Conservation (phyloP, 1,140 invertebrate species). For the Drosophila ercepeae region DNA sequence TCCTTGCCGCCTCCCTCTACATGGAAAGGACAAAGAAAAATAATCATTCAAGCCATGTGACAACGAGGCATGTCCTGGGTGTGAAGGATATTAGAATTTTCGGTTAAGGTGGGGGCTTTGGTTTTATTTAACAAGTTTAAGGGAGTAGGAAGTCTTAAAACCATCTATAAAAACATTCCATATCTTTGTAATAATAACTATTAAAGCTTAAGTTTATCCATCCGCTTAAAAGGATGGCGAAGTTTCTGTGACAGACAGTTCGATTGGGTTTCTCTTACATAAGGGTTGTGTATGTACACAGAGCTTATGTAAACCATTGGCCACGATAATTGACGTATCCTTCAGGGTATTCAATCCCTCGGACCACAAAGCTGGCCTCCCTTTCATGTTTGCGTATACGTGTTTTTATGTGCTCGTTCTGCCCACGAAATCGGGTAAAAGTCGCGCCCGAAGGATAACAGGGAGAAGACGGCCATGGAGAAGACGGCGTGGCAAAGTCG, state of each 20-base stretch:
- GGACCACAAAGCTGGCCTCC: conserved; percentile 11
- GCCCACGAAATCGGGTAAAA: conserved; percentile 65
- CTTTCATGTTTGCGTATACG: conserved; percentile 18
- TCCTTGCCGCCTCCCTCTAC: conserved; percentile 27
- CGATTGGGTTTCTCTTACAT: conserved; percentile 26
- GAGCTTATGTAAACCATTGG: conserved; percentile 27
- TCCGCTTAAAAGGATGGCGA: background rate
- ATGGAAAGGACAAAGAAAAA: conserved; percentile 21
- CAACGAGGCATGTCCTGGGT: conserved; percentile 4
- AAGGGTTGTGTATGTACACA: conserved; percentile 10
- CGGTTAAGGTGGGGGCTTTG: background rate
- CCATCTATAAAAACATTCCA: too few species aligned
- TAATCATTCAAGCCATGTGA: conserved; percentile 32
- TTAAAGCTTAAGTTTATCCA: background rate
- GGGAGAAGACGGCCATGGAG: background rate
- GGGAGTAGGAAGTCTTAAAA: too few species aligned
- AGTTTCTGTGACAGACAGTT: conserved; percentile 4
- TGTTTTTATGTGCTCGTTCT: conserved; percentile 32
- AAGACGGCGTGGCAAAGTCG: conserved; percentile 69
- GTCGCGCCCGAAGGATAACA: conserved; percentile 33
- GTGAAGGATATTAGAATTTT: background rate
- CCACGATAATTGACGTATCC: conserved; percentile 34
- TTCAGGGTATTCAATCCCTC: conserved; percentile 30
- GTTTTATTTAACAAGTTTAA: too few species aligned
- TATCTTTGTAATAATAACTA: background rate